Conservation (phyloP, 2,888 invertebrate genomes). For the Ophion ventricosus region DNA sequence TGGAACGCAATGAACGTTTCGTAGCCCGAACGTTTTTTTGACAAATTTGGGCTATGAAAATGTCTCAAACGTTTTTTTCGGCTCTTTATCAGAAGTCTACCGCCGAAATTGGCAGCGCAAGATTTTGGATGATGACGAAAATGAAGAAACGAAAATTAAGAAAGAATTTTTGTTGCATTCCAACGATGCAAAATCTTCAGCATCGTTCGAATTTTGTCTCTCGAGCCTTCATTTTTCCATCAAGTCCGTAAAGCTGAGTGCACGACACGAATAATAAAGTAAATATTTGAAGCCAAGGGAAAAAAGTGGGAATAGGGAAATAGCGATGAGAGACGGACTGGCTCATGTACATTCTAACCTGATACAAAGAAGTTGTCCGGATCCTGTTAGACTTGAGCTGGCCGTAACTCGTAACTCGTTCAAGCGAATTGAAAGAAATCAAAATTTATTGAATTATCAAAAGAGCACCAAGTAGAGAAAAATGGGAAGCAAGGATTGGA, state of each 20-base stretch:
- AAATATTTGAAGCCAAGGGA: too few relatives aligned
- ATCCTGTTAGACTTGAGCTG: conserved; percentile 26
- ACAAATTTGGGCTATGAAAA: too few relatives aligned
- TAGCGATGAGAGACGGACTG: conserved; percentile 1
- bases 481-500: conserved; percentile 3
- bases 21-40: too few relatives aligned
- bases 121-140: too few relatives aligned
- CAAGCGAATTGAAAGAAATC: conserved; percentile 6
- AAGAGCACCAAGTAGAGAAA: conserved; percentile 12
- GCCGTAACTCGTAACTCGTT: conserved; percentile 10
- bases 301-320: not conserved
- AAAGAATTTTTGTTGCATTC: too few relatives aligned
- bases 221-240: not conserved
- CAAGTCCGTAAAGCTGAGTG: not conserved
- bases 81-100: too few relatives aligned
- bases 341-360: not conserved
- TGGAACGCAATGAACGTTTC: too few relatives aligned
- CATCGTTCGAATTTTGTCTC: not conserved
- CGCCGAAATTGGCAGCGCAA: too few relatives aligned
- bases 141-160: too few relatives aligned
- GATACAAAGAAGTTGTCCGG: conserved; percentile 23
- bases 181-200: too few relatives aligned
- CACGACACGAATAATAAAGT: not conserved
- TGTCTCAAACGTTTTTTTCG: too few relatives aligned
- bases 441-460: conserved; percentile 13